A percentile compares a stretch with the other conserved stretches of the same genome.
Evolutionary conservation across 2,888 invertebrate genomes (phyloP).

Genomic region (Andrena bicolor): DNA sequence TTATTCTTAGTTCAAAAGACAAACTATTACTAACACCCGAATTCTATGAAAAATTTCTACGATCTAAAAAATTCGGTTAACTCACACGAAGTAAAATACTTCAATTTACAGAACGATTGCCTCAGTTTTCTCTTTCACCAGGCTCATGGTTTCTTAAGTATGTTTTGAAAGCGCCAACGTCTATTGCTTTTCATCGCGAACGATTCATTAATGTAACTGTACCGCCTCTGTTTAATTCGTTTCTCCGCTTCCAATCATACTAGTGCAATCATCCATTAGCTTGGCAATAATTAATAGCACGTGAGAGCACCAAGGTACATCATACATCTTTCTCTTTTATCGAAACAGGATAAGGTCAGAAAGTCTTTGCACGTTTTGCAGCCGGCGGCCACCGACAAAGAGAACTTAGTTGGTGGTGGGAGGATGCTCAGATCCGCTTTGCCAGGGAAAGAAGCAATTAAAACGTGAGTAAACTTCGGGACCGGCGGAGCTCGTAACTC

Average conservation of each 20-base stretch:
- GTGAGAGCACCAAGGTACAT: conserved; percentile 17
- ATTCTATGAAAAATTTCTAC: neutral
- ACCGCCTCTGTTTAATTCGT: neutral
- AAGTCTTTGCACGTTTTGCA: conserved; percentile 92
- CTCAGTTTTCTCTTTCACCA: neutral
- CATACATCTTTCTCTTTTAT: conserved; percentile 58
- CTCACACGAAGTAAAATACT: neutral
- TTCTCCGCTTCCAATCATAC: neutral
- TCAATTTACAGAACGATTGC: neutral
- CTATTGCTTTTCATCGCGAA: neutral
- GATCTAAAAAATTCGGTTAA: neutral
- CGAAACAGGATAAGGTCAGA: conserved; percentile 81
- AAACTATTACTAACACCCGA: neutral
- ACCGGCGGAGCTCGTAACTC: neutral
- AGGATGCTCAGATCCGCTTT: conserved; percentile 83
- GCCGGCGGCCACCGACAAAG: conserved; percentile 90
- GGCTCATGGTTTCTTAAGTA: neutral
- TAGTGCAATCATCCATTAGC: neutral
- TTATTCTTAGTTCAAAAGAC: neutral
- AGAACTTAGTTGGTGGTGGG: conserved; percentile 90
- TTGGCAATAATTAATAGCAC: conserved; percentile 30
- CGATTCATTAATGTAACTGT: neutral
- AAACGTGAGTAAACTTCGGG: conserved; percentile 45
- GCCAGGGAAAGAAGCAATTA: conserved; percentile 48
- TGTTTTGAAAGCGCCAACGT: neutral